A percentile compares a stretch with the other conserved stretches of the same genome.
Conservation (phyloP, 2,113 vertebrate species). For the Himantopus leucocephalus region DNA sequence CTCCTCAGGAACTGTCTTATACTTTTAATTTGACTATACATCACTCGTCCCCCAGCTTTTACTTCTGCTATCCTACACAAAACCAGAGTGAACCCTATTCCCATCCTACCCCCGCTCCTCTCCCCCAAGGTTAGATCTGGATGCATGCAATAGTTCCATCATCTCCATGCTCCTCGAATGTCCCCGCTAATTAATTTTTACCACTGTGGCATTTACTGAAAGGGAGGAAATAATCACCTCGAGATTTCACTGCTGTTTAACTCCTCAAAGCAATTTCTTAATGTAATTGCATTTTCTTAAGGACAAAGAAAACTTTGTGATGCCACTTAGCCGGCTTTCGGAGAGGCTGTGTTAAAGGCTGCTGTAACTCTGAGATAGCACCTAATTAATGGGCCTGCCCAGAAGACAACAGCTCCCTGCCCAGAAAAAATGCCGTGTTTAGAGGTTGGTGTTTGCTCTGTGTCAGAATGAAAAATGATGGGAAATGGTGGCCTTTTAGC, state of each 20-base stretch:
- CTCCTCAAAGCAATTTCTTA: not conserved
- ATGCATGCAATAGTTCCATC: not conserved
- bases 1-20: not conserved
- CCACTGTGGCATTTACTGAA: not conserved
- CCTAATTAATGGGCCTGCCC: not conserved
- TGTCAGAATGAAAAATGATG: not conserved
- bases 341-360: not conserved
- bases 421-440: not conserved
- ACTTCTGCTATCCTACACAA: not conserved
- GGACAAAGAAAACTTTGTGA: not conserved
- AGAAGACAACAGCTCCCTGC: not conserved
- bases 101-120: not conserved
- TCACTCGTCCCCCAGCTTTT: not conserved
- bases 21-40: not conserved
- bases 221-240: not conserved
- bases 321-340: not conserved
- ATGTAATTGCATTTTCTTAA: not conserved
- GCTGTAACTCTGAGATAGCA: not conserved
- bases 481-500: not conserved
- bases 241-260: not conserved
- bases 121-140: not conserved
- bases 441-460: not conserved
- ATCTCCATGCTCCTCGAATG: not conserved
- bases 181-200: not conserved
- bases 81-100: not conserved